These are phyloP conservation scores for Drosophila repleta DNA, from an alignment of 1,140 invertebrate species.

Conservation along the genomic window DNA sequence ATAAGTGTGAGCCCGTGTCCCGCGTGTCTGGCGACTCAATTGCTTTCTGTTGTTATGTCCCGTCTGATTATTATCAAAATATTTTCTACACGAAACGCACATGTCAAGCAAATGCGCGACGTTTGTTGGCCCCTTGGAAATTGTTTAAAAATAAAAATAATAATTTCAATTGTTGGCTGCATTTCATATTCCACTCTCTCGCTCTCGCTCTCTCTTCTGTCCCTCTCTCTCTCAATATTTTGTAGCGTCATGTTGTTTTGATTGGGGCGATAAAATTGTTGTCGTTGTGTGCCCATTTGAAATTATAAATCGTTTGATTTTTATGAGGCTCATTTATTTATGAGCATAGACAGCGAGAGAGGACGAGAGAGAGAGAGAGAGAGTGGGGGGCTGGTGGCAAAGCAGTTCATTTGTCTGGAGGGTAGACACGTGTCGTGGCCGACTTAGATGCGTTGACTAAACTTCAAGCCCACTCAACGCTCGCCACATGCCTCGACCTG, in stretches of 20 bases:
- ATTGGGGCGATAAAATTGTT: constrained; percentile 63
- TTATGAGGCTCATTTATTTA: constrained; percentile 54
- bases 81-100: constrained; percentile 78
- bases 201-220: neutral
- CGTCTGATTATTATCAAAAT: constrained; percentile 70
- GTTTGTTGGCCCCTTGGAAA: constrained; percentile 51
- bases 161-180: constrained; percentile 74
- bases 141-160: constrained; percentile 68
- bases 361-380: neutral
- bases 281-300: constrained; percentile 36
- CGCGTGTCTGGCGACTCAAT: constrained; percentile 32
- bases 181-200: constrained; percentile 16
- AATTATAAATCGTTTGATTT: constrained; percentile 57
- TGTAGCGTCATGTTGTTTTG: constrained; percentile 70
- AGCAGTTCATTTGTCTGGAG: constrained; percentile 55
- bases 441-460: constrained; percentile 35
- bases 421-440: constrained; percentile 25
- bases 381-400: constrained; percentile 4
- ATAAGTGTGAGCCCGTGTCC: constrained; percentile 57
- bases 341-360: constrained; percentile 2
- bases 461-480: constrained; percentile 26
- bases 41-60: constrained; percentile 66
- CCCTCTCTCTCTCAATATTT: neutral
- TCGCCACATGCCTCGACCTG: constrained; percentile 23
- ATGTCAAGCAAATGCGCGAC: constrained; percentile 73